Percentiles rank a stretch among this genome's conserved stretches.
phyloP scores from a whole-genome alignment of 30 jellyfish, hydroid and myxozoan genomes.

The Hydractinia echinata region DNA sequence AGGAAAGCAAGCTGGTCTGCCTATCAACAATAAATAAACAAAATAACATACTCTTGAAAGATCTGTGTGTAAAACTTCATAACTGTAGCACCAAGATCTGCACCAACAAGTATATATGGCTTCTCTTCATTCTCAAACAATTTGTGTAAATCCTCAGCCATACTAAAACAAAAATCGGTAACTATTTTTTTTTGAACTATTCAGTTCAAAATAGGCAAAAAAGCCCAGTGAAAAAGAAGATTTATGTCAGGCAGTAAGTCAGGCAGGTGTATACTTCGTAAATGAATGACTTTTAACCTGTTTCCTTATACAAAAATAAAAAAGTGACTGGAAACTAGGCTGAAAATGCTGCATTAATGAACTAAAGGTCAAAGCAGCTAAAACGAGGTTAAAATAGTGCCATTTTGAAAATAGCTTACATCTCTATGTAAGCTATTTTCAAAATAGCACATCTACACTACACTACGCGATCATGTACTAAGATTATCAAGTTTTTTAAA shows the following conservation, averaged over 20 bases:
- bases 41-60: constrained; percentile 60
- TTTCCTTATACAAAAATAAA: too few species aligned
- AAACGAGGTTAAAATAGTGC: too few species aligned
- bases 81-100: constrained; percentile 74
- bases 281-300: too few species aligned
- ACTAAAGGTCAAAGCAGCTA: too few species aligned
- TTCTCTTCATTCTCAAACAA: constrained; percentile 54
- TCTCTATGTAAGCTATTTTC: too few species aligned
- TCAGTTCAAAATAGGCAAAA: neutral
- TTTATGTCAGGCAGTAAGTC: neutral
- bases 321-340: too few species aligned
- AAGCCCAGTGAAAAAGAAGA: neutral
- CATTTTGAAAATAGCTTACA: too few species aligned
- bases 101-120: constrained; percentile 86
- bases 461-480: too few species aligned
- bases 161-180: constrained; percentile 25
- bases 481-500: too few species aligned
- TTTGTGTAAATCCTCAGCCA: constrained; percentile 70
- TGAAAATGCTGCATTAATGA: too few species aligned
- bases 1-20: too few species aligned
- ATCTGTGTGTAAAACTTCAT: constrained; percentile 68
- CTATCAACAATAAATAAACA: neutral
- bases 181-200: neutral
- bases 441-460: too few species aligned
- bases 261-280: neutral